A percentile compares a stretch with the other conserved stretches of the same genome.
Conservation (phyloP, 2,113 vertebrate species). For the Alligator sinensis region DNA sequence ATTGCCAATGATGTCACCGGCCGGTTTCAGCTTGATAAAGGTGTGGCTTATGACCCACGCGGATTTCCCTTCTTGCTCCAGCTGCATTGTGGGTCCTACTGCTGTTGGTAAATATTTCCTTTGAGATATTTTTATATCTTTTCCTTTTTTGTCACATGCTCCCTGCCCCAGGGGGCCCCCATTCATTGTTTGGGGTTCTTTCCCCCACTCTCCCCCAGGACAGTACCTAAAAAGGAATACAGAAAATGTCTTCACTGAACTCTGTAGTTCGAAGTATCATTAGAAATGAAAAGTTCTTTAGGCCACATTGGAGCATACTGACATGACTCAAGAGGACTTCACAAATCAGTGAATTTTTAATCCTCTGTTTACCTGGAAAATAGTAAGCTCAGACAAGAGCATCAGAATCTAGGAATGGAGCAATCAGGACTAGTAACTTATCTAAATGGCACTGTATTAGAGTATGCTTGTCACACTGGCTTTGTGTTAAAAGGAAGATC, state of each 20-base stretch:
- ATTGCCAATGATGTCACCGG: too few species aligned
- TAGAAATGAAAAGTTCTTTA: background rate
- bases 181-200: too few species aligned
- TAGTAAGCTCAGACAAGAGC: background rate
- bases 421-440: accelerated
- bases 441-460: background rate
- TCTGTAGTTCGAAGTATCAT: background rate
- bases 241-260: background rate
- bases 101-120: too few species aligned
- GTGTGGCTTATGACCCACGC: too few species aligned
- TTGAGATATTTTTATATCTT: too few species aligned
- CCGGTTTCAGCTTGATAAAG: too few species aligned
- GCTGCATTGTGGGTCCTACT: too few species aligned
- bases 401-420: background rate
- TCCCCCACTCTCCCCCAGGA: too few species aligned
- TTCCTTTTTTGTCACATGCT: too few species aligned
- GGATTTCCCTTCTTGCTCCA: too few species aligned
- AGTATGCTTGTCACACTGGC: conserved; percentile 21
- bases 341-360: background rate
- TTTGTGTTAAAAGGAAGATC: background rate
- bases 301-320: background rate
- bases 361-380: background rate
- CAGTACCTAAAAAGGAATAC: background rate
- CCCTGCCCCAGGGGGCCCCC: too few species aligned
- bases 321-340: background rate